A percentile compares a stretch with the other conserved stretches of the same genome.
Evolutionary conservation across 30 jellyfish, hydroid and myxozoan genomes (phyloP).

Genomic region (Aurelia aurita): DNA sequence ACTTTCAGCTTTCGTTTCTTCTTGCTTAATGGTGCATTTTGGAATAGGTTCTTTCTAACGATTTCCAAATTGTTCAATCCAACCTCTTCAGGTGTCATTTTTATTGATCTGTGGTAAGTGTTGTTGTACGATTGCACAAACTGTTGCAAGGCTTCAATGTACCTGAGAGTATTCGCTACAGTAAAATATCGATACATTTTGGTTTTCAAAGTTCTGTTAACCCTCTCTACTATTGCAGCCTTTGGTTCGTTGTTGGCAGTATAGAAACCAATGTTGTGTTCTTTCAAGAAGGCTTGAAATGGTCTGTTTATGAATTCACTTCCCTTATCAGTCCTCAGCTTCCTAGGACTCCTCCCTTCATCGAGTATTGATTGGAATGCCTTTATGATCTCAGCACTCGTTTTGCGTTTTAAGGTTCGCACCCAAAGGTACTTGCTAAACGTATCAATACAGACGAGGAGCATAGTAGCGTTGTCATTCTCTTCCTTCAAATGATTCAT

Average conservation of each 20-base stretch:
- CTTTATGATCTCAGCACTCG: background rate
- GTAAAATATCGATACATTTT: constrained; percentile 45
- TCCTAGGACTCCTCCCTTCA: constrained; percentile 38
- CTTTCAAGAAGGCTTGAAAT: constrained; percentile 8
- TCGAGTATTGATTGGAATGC: constrained; percentile 3
- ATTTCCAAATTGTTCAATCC: background rate
- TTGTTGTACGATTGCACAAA: constrained; percentile 32
- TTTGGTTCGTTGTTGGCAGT: constrained; percentile 33
- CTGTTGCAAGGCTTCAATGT: constrained; percentile 23
- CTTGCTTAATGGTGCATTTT: background rate
- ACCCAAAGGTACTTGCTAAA: constrained; percentile 68
- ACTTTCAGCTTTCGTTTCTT: background rate
- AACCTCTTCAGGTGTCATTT: constrained; percentile 51
- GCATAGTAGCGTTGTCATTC: constrained; percentile 30
- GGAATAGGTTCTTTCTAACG: constrained; percentile 23
- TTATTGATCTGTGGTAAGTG: constrained; percentile 39
- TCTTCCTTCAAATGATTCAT: constrained; percentile 16
- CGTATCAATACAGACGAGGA: constrained; percentile 43
- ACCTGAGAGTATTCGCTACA: background rate
- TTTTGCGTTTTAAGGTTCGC: constrained; percentile 39
- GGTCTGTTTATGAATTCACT: constrained; percentile 21
- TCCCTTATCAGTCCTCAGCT: constrained; percentile 50
- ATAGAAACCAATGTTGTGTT: constrained; percentile 2
- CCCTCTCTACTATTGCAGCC: constrained; percentile 54
- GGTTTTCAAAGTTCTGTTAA: constrained; percentile 48